Base-by-base conservation (phyloP, 2,797 vertebrate species). In the Crypturellus tataupa region DNA sequence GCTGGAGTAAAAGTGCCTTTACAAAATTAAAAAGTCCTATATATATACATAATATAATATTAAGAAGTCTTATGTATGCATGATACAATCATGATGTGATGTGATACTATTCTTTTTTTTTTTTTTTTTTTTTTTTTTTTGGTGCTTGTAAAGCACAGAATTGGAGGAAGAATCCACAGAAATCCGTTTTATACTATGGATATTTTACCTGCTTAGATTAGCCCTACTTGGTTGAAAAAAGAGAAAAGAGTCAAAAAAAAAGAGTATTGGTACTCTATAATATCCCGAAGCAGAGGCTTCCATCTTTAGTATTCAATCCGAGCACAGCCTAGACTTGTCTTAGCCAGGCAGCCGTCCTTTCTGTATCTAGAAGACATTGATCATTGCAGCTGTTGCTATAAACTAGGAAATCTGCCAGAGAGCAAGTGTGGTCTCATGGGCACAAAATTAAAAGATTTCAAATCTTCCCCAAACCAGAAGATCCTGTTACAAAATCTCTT, bases 371-470 rank as follows among this genome's bases (percentile, higher is more conserved):
- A 75, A 78, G 91, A 17, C 3, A 37, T 14, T 12, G 29, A 33
- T 64, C 31, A 9, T 25, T 94, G 58, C 85, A 94, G 55, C 88
- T 68, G 55, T 83, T 94, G 59, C 69, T 80, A 46, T 51, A 84
- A 60, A 51, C 37, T 55, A 33, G 83, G 67, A 88, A 76, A 58
- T 86, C 63, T 86, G 59, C 59, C 70, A 55, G 70, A 65, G 18
- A 80, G 23, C 21, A 81, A 79, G 59, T 25, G 33, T 39, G 67
- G 84, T 42, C 73, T 86, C 89, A 39, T 25, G 12, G 86, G 70
- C 55, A 62, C 21, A 86, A 65, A 90, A 91, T 69, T 65, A 87
- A 88, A 93, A 39, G 44, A 67, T 86, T 79, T 86, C 27, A 69
- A 79, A 63, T 65, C 80, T 73, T 80, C 12, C 51, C 39, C 87